phyloP scores from a whole-genome alignment of 1,140 invertebrate genomes.

The Micrasema minimum region DNA sequence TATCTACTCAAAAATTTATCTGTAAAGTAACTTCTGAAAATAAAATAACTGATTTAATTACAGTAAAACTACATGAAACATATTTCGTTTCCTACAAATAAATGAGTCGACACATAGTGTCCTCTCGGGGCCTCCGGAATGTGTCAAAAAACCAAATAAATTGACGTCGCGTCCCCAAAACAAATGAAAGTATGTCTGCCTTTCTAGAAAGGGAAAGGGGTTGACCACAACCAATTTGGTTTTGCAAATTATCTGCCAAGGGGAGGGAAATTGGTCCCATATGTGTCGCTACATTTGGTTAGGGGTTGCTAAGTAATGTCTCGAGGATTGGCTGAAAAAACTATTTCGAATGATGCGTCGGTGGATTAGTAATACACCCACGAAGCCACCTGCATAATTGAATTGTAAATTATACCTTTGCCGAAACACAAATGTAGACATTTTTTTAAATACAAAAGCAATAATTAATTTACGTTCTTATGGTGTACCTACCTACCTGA shows the following conservation, averaged over 20 bases:
- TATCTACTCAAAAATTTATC: too few species aligned
- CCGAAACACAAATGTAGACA: too few species aligned
- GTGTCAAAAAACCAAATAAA: constrained; percentile 52
- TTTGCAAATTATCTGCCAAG: constrained; percentile 53
- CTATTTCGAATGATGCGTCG: constrained; percentile 12
- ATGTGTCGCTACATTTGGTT: constrained; percentile 50
- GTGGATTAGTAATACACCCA: not conserved
- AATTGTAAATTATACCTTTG: too few species aligned
- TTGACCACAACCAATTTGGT: constrained; percentile 53
- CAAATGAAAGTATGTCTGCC: constrained; percentile 42
- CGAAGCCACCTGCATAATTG: too few species aligned
- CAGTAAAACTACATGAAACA: too few species aligned
- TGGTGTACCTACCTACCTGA: too few species aligned
- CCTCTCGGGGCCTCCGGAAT: constrained; percentile 47
- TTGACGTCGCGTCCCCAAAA: constrained; percentile 40
- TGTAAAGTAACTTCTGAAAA: too few species aligned
- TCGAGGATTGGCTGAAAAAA: constrained; percentile 31
- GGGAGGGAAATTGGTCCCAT: constrained; percentile 54
- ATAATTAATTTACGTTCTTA: too few species aligned
- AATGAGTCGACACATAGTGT: constrained; percentile 37
- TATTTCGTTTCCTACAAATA: too few species aligned
- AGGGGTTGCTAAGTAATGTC: constrained; percentile 26
- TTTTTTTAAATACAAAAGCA: too few species aligned
- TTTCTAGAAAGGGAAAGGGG: constrained; percentile 42
- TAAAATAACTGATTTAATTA: too few species aligned